phyloP scores from a whole-genome alignment of 2,113 vertebrate genomes.

The Noturus placidus region DNA sequence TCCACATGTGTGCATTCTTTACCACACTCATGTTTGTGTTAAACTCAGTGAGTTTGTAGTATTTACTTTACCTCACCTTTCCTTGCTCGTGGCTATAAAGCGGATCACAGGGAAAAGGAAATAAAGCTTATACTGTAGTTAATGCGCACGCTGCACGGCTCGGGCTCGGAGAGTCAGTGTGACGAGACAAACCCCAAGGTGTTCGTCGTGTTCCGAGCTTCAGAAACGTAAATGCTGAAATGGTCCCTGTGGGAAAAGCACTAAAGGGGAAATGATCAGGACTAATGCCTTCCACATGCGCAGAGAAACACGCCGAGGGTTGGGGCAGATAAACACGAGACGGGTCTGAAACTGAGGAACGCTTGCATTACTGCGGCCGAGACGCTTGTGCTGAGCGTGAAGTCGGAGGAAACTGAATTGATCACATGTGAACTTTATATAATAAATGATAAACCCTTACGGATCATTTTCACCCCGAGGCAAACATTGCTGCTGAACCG shows the following conservation, averaged over 20 bases:
- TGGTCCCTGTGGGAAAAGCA: slow-evolving; percentile 64
- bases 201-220: slow-evolving; percentile 45
- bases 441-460: not conserved
- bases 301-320: slow-evolving; percentile 57
- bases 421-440: not conserved
- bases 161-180: slow-evolving; percentile 57
- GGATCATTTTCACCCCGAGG: not conserved
- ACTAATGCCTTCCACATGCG: slow-evolving; percentile 59
- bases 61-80: slow-evolving; percentile 16
- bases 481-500: not conserved
- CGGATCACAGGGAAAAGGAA: slow-evolving; percentile 25
- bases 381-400: not conserved
- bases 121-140: slow-evolving; percentile 31
- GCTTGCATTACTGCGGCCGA: not conserved
- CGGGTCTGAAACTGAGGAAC: slow-evolving; percentile 64
- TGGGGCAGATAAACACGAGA: slow-evolving; percentile 59
- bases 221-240: slow-evolving; percentile 59
- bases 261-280: slow-evolving; percentile 64
- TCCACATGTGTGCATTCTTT: not conserved
- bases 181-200: slow-evolving; percentile 64
- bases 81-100: not conserved
- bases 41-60: not conserved
- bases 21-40: not conserved
- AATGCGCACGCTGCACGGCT: slow-evolving; percentile 50
- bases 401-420: not conserved